Evolutionary conservation across 1,140 invertebrate genomes (phyloP).

Genomic region (Saccostrea cuccullata): DNA sequence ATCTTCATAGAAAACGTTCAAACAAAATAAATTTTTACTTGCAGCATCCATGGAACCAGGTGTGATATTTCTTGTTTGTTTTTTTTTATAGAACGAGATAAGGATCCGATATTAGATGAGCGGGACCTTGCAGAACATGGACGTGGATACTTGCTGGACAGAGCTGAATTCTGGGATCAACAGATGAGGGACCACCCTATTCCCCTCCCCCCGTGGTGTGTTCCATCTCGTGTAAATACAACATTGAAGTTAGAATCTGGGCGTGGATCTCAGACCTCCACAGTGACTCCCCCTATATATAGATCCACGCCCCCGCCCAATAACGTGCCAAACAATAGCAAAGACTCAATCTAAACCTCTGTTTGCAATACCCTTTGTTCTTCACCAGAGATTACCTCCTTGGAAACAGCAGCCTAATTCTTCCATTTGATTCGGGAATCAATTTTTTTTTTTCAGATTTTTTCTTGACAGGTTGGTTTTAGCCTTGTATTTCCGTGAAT

Average conservation of each 20-base stretch:
- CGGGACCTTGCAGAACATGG: conserved; percentile 55
- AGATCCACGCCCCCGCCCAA: not conserved
- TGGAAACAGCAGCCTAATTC: not conserved
- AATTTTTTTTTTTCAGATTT: not conserved
- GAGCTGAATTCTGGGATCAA: conserved; percentile 59
- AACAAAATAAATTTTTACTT: not conserved
- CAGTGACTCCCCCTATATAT: conserved; percentile 35
- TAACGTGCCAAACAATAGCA: conserved; percentile 9
- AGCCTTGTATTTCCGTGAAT: too few species aligned
- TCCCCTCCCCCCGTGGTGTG: conserved; percentile 52
- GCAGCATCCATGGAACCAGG: too few species aligned
- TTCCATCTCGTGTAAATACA: conserved; percentile 49
- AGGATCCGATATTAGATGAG: conserved; percentile 46
- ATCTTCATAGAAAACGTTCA: not conserved
- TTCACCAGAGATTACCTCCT: not conserved
- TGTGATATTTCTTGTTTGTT: not conserved
- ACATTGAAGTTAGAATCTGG: conserved; percentile 43
- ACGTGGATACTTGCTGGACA: conserved; percentile 56
- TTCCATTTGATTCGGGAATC: not conserved
- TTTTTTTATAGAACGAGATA: conserved; percentile 11
- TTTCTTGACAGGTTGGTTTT: too few species aligned
- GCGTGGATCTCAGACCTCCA: conserved; percentile 40
- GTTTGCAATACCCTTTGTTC: not conserved
- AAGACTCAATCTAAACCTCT: not conserved
- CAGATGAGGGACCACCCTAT: conserved; percentile 29